phyloP scores from a whole-genome alignment of 37 sponge, comb jelly and placozoan species.

The Hexactinellida sp. region DNA sequence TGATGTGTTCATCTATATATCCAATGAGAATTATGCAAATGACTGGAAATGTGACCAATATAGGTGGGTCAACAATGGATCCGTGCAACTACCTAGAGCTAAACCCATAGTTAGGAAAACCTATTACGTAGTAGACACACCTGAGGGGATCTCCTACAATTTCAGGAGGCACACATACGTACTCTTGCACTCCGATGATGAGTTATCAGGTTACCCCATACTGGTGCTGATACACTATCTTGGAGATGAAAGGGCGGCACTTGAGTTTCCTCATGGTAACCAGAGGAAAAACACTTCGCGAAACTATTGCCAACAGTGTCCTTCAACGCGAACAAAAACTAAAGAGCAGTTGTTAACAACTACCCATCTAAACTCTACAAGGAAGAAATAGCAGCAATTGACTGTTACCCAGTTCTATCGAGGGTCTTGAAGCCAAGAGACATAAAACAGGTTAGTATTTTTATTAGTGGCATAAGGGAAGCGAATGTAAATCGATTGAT shows the following conservation, averaged over 20 bases:
- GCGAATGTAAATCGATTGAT: no score
- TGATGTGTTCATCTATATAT: neutral
- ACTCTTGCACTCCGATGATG: slow-evolving; percentile 19
- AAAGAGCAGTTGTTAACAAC: slow-evolving; percentile 15
- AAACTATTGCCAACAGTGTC: slow-evolving; percentile 16
- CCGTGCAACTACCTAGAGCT: slow-evolving; percentile 30
- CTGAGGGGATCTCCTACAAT: slow-evolving; percentile 26
- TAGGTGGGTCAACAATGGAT: slow-evolving; percentile 20
- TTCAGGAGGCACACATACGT: slow-evolving; percentile 32
- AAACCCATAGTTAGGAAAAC: slow-evolving; percentile 27
- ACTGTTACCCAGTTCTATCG: neutral
- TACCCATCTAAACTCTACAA: slow-evolving; percentile 20
- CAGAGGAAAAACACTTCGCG: neutral
- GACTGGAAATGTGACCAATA: slow-evolving; percentile 33
- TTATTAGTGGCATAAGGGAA: no score
- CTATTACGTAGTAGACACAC: slow-evolving; percentile 25
- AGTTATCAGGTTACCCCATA: neutral
- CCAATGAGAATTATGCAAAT: no score
- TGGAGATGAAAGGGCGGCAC: slow-evolving; percentile 29
- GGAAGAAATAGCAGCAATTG: neutral
- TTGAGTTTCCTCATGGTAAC: slow-evolving; percentile 26
- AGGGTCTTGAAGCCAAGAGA: no score
- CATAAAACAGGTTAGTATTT: no score
- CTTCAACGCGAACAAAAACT: slow-evolving; percentile 21
- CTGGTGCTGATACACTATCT: slow-evolving; percentile 29